A percentile compares a stretch with the other conserved stretches of the same genome.
Conservation (phyloP, 2,113 vertebrate species). For the Clinocottus analis region DNA sequence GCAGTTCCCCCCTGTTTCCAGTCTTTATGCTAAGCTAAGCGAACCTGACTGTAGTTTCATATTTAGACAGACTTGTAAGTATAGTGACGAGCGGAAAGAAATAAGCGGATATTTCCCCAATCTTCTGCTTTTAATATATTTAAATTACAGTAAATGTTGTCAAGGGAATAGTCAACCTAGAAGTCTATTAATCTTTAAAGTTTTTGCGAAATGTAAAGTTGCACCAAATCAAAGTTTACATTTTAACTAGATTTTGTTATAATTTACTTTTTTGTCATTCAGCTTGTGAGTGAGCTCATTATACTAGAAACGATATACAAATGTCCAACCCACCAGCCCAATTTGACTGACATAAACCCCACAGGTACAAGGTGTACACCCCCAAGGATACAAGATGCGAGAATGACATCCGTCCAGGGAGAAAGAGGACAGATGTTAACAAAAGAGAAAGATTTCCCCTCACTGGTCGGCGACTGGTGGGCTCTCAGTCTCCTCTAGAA, state of each 20-base stretch:
- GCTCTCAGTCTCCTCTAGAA: slow-evolving; percentile 86
- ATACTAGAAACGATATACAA: background rate
- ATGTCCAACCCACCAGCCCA: background rate
- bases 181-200: no score
- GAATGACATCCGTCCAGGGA: background rate
- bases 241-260: background rate
- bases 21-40: background rate
- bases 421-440: background rate
- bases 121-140: background rate
- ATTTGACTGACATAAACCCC: background rate
- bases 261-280: background rate
- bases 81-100: background rate
- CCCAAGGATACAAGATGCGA: background rate
- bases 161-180: background rate
- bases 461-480: slow-evolving; percentile 88
- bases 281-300: background rate
- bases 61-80: background rate
- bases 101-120: background rate
- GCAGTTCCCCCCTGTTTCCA: background rate
- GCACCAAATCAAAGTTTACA: background rate
- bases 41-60: background rate
- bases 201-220: background rate
- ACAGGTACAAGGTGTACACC: no score
- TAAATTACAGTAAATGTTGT: background rate
- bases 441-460: slow-evolving; percentile 68